Evolutionary conservation across 2,888 invertebrate genomes (phyloP).

Genomic region (Glyphotaelius pellucidus): DNA sequence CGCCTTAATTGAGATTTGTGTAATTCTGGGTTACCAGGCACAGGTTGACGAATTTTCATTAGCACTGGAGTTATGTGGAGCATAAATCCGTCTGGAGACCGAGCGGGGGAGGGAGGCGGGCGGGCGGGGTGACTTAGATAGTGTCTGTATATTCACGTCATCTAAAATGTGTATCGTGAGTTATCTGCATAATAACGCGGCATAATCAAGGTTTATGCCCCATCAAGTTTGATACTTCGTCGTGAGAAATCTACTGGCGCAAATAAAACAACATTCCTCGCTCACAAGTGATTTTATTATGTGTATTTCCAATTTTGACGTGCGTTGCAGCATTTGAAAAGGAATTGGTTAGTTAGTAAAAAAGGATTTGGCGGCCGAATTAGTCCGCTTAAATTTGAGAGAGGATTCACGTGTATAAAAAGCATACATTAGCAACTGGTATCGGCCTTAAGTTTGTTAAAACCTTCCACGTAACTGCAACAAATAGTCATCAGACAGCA

Average conservation of each 20-base stretch:
- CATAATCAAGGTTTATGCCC: neutral
- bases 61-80: constrained; percentile 24
- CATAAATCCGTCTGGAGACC: constrained; percentile 21
- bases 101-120: neutral
- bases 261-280: neutral
- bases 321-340: too few relatives aligned
- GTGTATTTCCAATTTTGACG: neutral
- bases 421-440: too few relatives aligned
- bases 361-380: too few relatives aligned
- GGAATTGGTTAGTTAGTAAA: too few relatives aligned
- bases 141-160: neutral
- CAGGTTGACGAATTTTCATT: constrained; percentile 43
- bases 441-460: neutral
- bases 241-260: neutral
- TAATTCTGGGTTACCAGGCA: constrained; percentile 30
- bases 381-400: too few relatives aligned
- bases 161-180: constrained; percentile 3
- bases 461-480: neutral
- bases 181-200: neutral
- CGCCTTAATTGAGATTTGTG: constrained; percentile 40
- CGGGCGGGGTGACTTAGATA: neutral
- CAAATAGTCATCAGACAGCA: neutral
- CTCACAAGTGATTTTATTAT: neutral
- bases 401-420: too few relatives aligned
- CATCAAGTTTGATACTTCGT: neutral